Base-by-base conservation (phyloP, 2,113 vertebrate species). In the Glaucidium brasilianum region DNA sequence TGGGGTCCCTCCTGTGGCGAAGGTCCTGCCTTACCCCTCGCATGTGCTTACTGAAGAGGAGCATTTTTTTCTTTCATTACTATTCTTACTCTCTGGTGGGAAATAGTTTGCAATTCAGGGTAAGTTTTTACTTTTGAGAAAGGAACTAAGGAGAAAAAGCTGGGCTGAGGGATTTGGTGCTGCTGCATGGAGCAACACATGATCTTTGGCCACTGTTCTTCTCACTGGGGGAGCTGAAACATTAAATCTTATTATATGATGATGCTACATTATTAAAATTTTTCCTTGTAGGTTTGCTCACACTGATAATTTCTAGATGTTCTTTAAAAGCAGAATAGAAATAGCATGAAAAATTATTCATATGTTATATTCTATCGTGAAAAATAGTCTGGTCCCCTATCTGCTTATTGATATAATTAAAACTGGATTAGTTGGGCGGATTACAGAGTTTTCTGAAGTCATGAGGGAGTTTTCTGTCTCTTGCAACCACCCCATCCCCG, bases 391-490 rank as follows among this genome's bases (percentile, higher is more conserved):
- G 59, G 39, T 72, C 20, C 26, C 75, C 67, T 90, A 37, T 90
- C 84, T 97, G 39, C 73, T 95, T 96, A 91, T 67, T 89, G 85
- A 59, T 97, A 55, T 76, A 96, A 97, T 97, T 96, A 94, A 97
- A 96, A 91, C 77, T 87, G 89, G 84, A 45, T 97, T 97, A 78
- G 78, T 72, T 92, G 88, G 62, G 64, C 80, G 78, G 86, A 91
- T 97, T 90, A 92, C 45, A 26, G 93, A 87, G 60, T 96, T 96
- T 96, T 88, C 86, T 77, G 56, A 60, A 96, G 75, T 74, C 90
- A 86, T 69, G 30, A 32, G 89, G 80, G 93, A 83, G 45, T 64
- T 85, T 64, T 81, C 55, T 64, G 86, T 78, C 82, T 92, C 77
- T 71, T 25, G 49, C 3, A 32, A 53, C 27, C 18, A 20, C 26